phyloP scores from a whole-genome alignment of 2,113 vertebrate species.

The Orthonyx spaldingii region DNA sequence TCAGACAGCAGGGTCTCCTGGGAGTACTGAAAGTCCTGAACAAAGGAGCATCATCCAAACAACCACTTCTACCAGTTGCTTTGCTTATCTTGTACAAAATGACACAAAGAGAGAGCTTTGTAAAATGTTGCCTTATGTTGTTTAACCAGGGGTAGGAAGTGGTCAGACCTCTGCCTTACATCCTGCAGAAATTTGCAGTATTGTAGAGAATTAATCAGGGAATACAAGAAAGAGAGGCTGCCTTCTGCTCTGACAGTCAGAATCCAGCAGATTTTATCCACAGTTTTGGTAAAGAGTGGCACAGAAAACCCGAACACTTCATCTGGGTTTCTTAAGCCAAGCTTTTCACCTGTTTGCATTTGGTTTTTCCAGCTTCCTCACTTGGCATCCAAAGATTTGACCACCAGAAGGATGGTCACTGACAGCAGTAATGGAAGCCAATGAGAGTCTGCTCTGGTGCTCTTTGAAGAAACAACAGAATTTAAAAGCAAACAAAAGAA shows the following conservation, averaged over 20 bases:
- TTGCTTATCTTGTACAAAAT: neutral
- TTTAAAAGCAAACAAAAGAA: neutral
- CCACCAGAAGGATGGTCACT: neutral
- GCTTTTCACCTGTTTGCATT: neutral
- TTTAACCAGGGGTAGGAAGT: neutral
- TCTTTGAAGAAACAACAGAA: neutral
- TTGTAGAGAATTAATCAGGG: neutral
- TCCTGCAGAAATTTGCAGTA: neutral
- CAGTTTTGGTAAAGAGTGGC: neutral
- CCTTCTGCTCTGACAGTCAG: neutral
- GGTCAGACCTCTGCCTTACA: neutral
- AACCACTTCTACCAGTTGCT: neutral
- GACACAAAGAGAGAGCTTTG: neutral
- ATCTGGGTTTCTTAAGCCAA: neutral
- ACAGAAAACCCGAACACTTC: neutral
- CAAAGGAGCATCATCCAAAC: neutral
- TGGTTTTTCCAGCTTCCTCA: neutral
- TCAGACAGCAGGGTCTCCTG: neutral
- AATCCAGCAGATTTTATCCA: neutral
- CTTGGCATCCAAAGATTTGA: neutral
- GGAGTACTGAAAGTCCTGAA: neutral
- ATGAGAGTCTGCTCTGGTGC: neutral
- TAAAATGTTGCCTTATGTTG: neutral
- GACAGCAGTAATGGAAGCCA: neutral
- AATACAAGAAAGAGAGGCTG: neutral